Percentiles rank a stretch among this genome's conserved stretches.
Evolutionary conservation across 2,888 invertebrate genomes (phyloP).

Genomic region (Matsumyia berberina): DNA sequence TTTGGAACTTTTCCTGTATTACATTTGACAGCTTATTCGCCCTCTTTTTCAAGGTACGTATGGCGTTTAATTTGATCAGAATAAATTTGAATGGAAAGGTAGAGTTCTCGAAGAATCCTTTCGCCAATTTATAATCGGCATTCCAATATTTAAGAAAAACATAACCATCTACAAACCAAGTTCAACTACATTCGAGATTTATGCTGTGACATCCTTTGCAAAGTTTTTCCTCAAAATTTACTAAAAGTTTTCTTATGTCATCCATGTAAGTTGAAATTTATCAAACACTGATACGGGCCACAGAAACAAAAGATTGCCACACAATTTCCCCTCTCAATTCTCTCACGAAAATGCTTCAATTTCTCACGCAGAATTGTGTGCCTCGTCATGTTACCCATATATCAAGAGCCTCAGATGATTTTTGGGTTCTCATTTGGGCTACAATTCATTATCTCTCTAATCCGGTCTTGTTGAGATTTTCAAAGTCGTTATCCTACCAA

Average conservation of each 20-base stretch:
- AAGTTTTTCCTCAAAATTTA: background rate
- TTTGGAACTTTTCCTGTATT: too few species aligned
- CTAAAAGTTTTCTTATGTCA: background rate
- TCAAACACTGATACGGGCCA: background rate
- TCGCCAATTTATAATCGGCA: too few species aligned
- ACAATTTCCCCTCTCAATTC: background rate
- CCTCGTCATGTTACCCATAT: background rate
- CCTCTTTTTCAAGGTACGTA: too few species aligned
- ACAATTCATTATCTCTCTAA: background rate
- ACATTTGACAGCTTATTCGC: too few species aligned
- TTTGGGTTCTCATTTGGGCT: constrained; percentile 1
- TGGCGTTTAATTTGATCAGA: too few species aligned
- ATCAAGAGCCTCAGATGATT: background rate
- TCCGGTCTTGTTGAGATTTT: constrained; percentile 2
- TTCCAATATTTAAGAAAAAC: background rate
- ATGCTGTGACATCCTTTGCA: background rate
- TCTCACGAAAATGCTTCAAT: background rate
- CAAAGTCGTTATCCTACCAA: background rate
- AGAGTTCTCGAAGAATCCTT: too few species aligned
- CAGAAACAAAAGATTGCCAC: background rate
- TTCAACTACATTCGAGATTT: background rate
- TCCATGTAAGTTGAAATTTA: background rate
- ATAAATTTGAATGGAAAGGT: too few species aligned
- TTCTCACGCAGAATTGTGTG: background rate
- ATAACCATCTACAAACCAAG: background rate